A percentile compares a stretch with the other conserved stretches of the same genome.
Conservation (phyloP, 2,888 invertebrate genomes). For the Brachyptera putata region DNA sequence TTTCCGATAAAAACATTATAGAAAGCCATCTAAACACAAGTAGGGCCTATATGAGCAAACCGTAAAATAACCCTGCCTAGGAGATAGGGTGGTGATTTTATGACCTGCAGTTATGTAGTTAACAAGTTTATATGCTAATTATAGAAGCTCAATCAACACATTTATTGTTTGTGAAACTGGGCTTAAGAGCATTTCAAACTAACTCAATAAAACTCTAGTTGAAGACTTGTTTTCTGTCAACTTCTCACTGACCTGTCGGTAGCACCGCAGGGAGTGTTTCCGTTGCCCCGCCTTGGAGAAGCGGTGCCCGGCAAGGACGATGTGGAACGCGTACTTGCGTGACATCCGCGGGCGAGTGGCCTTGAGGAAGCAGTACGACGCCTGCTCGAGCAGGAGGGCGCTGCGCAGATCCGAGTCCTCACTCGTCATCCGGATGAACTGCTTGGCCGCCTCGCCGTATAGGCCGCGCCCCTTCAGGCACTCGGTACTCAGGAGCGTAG, state of each 20-base stretch:
- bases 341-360: conserved; percentile 66
- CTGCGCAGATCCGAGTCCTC: conserved; percentile 96
- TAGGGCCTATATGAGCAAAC: too few species aligned
- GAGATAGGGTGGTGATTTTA: too few species aligned
- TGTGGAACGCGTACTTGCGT: conserved; percentile 93
- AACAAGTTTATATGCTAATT: too few species aligned
- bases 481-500: conserved; percentile 84
- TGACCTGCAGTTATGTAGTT: too few species aligned
- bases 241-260: conserved; percentile 92
- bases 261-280: conserved; percentile 87
- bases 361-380: conserved; percentile 83
- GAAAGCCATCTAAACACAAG: too few species aligned
- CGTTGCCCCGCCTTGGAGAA: conserved; percentile 90
- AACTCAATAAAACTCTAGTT: too few species aligned
- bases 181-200: too few species aligned
- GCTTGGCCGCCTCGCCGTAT: conserved; percentile 90
- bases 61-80: too few species aligned
- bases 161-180: too few species aligned
- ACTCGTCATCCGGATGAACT: conserved; percentile 90
- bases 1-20: too few species aligned
- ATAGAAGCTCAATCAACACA: too few species aligned
- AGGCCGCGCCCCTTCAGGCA: conserved; percentile 74
- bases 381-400: conserved; percentile 91
- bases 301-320: conserved; percentile 93
- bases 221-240: too few species aligned